Evolutionary conservation across 2,888 invertebrate species (phyloP), one percentile per base, ranked within the genome.

Genomic region (Elmis aenea): DNA sequence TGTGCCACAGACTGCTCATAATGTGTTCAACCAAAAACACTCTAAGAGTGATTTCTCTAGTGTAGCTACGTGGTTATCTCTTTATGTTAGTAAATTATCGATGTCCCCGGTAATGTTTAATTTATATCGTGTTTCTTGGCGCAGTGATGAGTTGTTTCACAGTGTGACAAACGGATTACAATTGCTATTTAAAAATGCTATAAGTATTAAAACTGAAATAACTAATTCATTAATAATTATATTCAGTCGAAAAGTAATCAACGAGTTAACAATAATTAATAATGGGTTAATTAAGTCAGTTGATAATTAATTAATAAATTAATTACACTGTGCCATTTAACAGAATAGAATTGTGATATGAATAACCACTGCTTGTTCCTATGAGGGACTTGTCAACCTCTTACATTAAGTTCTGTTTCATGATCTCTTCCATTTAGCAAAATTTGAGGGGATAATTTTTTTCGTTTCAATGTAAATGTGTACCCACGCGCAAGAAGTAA

Each of bases 321-420:
- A n/a, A n/a, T n/a, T n/a, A n/a, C n/a, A n/a, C 54, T 56, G 52
- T 49, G 49, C 51, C 51, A 51, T 50, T 51, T 47, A 48, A 51
- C 58, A 51, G 52, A 62, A 62, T 57, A 50, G 52, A 62, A 62
- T 60, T 63, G 63, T 63, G 63, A 63, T 63, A 63, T 61, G 59
- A 52, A 60, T 56, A 61, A 63, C 61, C 61, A 62, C 61, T 61
- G 59, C 59, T 58, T 61, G 63, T 63, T 64, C 63, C 64, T 62
- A 63, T 40, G 61, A 53, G 61, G 62, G 61, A 62, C 61, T 62
- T 52, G 52, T 60, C 57, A 56, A 56, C 58, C 58, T 58, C 56
- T 48, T 54, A 27, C 28, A 24, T 16, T 32, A 32, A 38, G 33
- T 38, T 33, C 13, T 38, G 33, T 15, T 28, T 59, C 58, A 57